Percentiles rank a stretch among this genome's conserved stretches.
Conservation (phyloP, 2,797 vertebrate genomes). For the Xiphorhynchus erythropygius region DNA sequence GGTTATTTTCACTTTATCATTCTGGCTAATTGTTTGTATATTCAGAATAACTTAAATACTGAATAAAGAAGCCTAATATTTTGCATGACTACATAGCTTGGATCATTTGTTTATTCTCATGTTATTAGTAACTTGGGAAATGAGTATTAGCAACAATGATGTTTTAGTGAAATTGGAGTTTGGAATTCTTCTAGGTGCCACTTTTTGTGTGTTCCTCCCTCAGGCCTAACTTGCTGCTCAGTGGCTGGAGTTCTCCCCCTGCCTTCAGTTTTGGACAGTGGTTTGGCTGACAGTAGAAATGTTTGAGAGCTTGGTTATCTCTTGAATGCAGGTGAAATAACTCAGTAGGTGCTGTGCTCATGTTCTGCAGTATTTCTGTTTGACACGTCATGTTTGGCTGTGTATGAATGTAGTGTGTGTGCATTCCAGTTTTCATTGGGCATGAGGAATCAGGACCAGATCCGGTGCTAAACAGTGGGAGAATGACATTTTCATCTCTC, state of each 20-base stretch:
- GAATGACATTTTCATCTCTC: background rate
- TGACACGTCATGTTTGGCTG: fast-evolving
- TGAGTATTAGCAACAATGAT: background rate
- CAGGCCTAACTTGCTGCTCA: background rate
- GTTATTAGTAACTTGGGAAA: background rate
- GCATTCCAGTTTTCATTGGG: background rate
- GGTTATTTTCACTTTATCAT: slow-evolving; percentile 39
- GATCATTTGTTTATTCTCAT: background rate
- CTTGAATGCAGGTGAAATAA: background rate
- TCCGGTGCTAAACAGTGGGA: background rate
- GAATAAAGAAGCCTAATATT: slow-evolving; percentile 61
- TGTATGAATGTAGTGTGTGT: no score
- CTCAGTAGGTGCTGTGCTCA: fast-evolving
- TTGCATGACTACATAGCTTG: slow-evolving; percentile 46
- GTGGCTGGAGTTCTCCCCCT: background rate
- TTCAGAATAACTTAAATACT: slow-evolving; percentile 54
- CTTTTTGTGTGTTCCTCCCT: background rate
- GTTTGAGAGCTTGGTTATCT: background rate
- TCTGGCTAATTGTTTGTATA: slow-evolving; percentile 55
- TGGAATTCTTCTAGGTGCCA: background rate
- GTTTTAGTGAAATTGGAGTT: background rate
- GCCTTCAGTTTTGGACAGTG: background rate
- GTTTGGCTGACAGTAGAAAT: background rate
- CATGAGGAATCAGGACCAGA: background rate
- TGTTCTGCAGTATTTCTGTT: background rate